These are phyloP conservation scores for Gallinago paraguaiae DNA, from an alignment of 2,113 vertebrate species.

Conservation along the genomic window DNA sequence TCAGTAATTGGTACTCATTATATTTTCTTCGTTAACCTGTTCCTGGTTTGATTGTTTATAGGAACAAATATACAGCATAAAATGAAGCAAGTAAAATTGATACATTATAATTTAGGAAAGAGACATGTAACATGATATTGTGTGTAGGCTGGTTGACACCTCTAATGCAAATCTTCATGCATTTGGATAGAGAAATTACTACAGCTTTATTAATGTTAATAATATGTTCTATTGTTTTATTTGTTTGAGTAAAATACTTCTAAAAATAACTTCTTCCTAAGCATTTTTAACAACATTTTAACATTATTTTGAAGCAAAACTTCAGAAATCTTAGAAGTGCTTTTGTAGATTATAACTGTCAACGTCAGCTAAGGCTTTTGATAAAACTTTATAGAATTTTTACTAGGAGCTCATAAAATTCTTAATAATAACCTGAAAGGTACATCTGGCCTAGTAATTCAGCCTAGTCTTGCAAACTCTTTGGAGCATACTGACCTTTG, in stretches of 20 bases:
- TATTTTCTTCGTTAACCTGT: background rate
- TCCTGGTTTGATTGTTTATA: background rate
- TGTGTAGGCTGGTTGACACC: background rate
- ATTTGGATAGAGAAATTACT: background rate
- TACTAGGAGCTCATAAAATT: background rate
- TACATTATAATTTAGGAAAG: background rate
- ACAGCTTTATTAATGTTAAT: background rate
- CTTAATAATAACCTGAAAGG: background rate
- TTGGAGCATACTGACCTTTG: background rate
- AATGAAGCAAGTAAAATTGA: background rate
- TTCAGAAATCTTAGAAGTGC: background rate
- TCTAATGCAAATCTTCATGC: background rate
- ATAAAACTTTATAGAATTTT: background rate
- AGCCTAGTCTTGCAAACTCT: background rate
- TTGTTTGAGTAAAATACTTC: background rate
- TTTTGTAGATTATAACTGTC: background rate
- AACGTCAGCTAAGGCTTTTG: background rate
- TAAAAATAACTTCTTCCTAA: background rate
- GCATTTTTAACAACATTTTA: background rate
- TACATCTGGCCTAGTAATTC: background rate
- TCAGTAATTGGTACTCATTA: background rate
- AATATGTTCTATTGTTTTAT: background rate
- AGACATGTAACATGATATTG: background rate
- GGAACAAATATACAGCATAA: background rate
- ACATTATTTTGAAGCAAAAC: background rate